Conservation (phyloP, 2,113 vertebrate species). For the Panthera tigris region DNA sequence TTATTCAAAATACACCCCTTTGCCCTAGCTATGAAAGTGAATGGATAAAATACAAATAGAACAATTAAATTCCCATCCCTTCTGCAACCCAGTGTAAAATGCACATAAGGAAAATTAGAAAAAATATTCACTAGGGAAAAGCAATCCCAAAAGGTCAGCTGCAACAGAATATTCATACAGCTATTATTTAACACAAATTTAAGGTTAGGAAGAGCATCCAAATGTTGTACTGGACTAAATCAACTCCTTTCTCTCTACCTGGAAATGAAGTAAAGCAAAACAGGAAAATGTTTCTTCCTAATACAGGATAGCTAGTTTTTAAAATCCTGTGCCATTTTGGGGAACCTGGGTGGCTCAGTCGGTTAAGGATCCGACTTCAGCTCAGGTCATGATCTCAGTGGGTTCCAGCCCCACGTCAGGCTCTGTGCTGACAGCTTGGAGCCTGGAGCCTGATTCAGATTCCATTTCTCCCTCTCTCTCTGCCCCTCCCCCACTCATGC, state of each 20-base stretch:
- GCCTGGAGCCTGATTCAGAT: no score
- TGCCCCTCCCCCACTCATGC: no score
- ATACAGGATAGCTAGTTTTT: neutral
- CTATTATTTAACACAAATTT: slow-evolving; percentile 46
- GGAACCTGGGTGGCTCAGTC: no score
- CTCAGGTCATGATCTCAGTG: no score
- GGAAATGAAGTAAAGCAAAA: neutral
- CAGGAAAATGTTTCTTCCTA: neutral
- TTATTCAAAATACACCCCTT: slow-evolving; percentile 18
- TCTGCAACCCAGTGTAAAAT: slow-evolving; percentile 9
- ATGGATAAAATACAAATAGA: slow-evolving; percentile 63
- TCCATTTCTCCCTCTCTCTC: no score
- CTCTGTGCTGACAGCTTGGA: no score
- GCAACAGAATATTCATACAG: slow-evolving; percentile 28
- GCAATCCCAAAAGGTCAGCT: slow-evolving; percentile 47
- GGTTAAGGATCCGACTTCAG: no score
- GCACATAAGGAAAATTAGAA: slow-evolving; percentile 28
- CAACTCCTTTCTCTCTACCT: neutral
- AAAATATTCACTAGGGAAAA: slow-evolving; percentile 39
- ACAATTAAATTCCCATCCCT: slow-evolving; percentile 38
- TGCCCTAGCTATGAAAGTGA: slow-evolving; percentile 23
- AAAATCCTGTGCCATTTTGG: neutral
- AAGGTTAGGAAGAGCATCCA: neutral
- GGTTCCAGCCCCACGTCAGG: no score
- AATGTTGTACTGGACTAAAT: slow-evolving; percentile 38